These are phyloP conservation scores for Mormyrus hasselquistii DNA, from an alignment of 2,797 vertebrate species.

Conservation along the genomic window DNA sequence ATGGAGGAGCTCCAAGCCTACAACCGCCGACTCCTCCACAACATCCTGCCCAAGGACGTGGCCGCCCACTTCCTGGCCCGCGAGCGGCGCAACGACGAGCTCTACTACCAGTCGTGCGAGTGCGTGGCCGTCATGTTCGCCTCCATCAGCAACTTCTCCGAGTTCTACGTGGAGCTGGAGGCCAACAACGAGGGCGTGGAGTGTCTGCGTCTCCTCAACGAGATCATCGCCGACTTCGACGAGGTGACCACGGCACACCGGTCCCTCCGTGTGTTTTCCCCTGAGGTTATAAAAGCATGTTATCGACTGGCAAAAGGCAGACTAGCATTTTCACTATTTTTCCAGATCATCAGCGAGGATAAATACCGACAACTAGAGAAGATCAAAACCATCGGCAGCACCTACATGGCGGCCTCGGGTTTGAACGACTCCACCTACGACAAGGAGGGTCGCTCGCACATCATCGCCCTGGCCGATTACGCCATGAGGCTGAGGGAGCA, in stretches of 20 bases:
- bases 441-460: slow-evolving; percentile 78
- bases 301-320: neutral
- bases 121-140: slow-evolving; percentile 94
- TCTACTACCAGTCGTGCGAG: slow-evolving; percentile 94
- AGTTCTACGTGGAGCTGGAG: slow-evolving; percentile 94
- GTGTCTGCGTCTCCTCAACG: slow-evolving; percentile 86
- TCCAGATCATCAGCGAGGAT: slow-evolving; percentile 88
- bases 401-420: slow-evolving; percentile 90
- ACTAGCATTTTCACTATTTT: neutral
- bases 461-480: slow-evolving; percentile 84
- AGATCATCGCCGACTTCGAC: slow-evolving; percentile 92
- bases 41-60: slow-evolving; percentile 91
- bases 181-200: slow-evolving; percentile 94
- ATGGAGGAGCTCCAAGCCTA: slow-evolving; percentile 97
- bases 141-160: slow-evolving; percentile 93
- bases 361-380: slow-evolving; percentile 88
- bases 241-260: slow-evolving; percentile 60
- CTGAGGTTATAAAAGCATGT: neutral
- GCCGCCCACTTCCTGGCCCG: slow-evolving; percentile 85
- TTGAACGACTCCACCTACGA: slow-evolving; percentile 92
- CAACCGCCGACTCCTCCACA: slow-evolving; percentile 87
- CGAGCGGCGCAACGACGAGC: slow-evolving; percentile 83
- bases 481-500: slow-evolving; percentile 92
- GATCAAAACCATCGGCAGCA: slow-evolving; percentile 93
- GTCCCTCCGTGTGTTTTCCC: neutral